These are phyloP conservation scores for Oncopodura yosiiana DNA, from an alignment of 1,140 invertebrate genomes.

Conservation along the genomic window DNA sequence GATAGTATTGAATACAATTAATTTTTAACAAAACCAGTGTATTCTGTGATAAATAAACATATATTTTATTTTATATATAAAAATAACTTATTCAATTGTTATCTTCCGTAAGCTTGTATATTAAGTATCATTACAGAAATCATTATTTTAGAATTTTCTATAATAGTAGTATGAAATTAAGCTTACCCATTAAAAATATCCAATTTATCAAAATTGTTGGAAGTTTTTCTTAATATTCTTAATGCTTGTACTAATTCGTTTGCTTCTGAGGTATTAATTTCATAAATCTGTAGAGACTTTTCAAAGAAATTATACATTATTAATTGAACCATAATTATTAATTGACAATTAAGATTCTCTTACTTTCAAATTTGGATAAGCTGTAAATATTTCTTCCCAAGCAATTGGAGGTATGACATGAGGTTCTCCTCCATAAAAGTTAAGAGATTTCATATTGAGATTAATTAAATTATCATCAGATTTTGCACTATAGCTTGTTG, in stretches of 20 bases:
- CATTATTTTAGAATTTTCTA: no score
- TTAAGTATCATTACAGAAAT: no score
- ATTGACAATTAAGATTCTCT: neutral
- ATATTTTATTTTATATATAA: no score
- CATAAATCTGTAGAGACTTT: slow-evolving; percentile 5
- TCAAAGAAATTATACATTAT: no score
- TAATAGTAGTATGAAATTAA: no score
- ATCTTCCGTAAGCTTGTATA: no score
- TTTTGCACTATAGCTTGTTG: slow-evolving; percentile 5
- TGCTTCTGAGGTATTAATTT: neutral
- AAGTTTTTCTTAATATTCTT: neutral
- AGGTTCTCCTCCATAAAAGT: slow-evolving; percentile 18
- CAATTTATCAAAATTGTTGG: slow-evolving; percentile 9
- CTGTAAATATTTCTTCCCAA: slow-evolving; percentile 15
- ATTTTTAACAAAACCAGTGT: no score
- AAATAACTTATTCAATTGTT: no score
- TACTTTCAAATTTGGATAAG: slow-evolving; percentile 14
- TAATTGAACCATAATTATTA: slow-evolving; percentile 1
- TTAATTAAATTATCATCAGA: slow-evolving; percentile 7
- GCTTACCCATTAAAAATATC: slow-evolving; percentile 23
- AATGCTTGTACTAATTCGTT: slow-evolving; percentile 7
- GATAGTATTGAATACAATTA: slow-evolving; percentile 7
- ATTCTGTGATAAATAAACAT: no score
- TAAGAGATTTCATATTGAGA: slow-evolving; percentile 11
- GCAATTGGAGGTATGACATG: slow-evolving; percentile 11